Evolutionary conservation across 1,140 invertebrate species (phyloP).

Genomic region (Drosophila melanica): DNA sequence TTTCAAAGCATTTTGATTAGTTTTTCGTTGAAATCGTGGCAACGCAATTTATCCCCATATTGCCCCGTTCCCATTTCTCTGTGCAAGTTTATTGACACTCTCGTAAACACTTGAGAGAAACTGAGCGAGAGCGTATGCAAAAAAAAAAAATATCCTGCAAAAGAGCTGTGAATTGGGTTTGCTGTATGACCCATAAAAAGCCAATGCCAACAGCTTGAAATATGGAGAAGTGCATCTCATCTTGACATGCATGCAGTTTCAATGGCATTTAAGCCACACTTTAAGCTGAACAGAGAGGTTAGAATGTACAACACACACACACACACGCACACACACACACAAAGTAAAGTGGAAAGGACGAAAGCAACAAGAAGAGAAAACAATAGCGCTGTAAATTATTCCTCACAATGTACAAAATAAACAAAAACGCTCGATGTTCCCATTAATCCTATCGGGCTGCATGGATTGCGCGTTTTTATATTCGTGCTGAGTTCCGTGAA

Average conservation of each 20-base stretch:
- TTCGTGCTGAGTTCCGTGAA: too few species aligned
- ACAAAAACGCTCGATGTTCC: too few species aligned
- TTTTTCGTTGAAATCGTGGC: constrained; percentile 47
- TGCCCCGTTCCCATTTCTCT: constrained; percentile 19
- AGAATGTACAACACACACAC: neutral
- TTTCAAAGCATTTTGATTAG: constrained; percentile 60
- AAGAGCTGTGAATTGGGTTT: constrained; percentile 64
- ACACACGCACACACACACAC: too few species aligned
- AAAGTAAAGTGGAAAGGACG: neutral
- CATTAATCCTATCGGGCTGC: too few species aligned
- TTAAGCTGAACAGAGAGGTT: neutral
- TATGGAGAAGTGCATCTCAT: constrained; percentile 42
- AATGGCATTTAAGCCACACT: constrained; percentile 48
- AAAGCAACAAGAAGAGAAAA: neutral
- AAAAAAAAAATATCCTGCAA: constrained; percentile 9
- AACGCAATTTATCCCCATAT: constrained; percentile 14
- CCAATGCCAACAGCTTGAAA: constrained; percentile 8
- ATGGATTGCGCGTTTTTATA: too few species aligned
- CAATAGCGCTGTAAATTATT: too few species aligned
- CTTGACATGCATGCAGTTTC: constrained; percentile 52
- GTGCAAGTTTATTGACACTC: constrained; percentile 39
- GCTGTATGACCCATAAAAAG: constrained; percentile 28
- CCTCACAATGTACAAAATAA: too few species aligned
- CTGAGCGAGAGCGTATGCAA: neutral
- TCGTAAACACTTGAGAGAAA: constrained; percentile 4